These are phyloP conservation scores for Zaprionus taronus DNA, from an alignment of 1,140 invertebrate genomes.

Conservation along the genomic window DNA sequence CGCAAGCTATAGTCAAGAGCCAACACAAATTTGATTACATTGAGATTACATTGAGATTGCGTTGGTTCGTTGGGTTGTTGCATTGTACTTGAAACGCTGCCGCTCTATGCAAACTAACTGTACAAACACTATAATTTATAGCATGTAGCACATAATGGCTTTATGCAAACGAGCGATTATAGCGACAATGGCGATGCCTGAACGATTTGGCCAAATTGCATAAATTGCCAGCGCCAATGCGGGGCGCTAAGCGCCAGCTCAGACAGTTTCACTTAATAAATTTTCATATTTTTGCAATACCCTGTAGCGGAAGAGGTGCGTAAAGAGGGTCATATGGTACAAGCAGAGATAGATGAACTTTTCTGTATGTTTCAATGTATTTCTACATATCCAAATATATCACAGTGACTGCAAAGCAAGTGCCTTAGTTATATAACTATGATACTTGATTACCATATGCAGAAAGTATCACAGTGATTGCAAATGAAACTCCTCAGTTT, in stretches of 20 bases:
- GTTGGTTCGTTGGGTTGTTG: conserved; percentile 47
- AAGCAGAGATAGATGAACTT: background rate
- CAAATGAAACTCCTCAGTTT: background rate
- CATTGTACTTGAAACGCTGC: conserved; percentile 72
- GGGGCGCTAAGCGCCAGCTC: conserved; percentile 39
- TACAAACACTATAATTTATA: conserved; percentile 81
- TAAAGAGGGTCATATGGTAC: background rate
- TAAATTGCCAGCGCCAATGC: conserved; percentile 40
- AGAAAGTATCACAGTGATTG: too few relatives aligned
- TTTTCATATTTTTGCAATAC: conserved; percentile 29
- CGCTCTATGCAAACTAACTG: conserved; percentile 77
- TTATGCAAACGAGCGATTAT: conserved; percentile 78
- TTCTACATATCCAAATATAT: background rate
- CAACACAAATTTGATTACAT: conserved; percentile 43
- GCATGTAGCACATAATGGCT: conserved; percentile 81
- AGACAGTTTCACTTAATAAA: conserved; percentile 34
- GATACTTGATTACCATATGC: too few relatives aligned
- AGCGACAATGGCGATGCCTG: conserved; percentile 70
- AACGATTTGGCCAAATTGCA: conserved; percentile 71
- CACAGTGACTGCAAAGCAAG: background rate
- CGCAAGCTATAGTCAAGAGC: conserved; percentile 26
- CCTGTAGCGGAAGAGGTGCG: conserved; percentile 9
- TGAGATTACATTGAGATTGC: conserved; percentile 4
- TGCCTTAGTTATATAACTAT: background rate
- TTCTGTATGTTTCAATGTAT: background rate